Base-by-base conservation (phyloP, 2,888 invertebrate species). In the Osmoderma eremita region DNA sequence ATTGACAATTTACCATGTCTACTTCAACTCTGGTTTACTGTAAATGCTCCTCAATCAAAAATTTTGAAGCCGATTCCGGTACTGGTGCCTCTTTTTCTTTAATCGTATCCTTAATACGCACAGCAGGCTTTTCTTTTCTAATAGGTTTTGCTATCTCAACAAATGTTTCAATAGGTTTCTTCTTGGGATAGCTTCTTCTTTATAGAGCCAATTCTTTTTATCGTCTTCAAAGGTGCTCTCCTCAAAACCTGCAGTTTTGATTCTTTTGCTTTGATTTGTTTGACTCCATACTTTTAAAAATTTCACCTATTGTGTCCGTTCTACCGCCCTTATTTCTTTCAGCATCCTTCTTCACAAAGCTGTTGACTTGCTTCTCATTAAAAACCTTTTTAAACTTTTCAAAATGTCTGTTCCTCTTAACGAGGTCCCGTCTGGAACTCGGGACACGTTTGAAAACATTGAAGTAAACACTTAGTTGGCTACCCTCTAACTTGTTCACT, bases 1-100 rank as follows among this genome's bases (percentile, higher is more conserved):
- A 61, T 65, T 77, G 77, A 10, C 65, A 67, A 5, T 70, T 70
- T 13, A 75, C 73, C 39, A 74, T 65, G 30, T 71, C 71, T n/a
- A 73, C 70, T 66, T 75, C 74, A 6, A 70, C 58, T 22, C 70
- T 66, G 3, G 74, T 71, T 2, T 72, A 67, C 49, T 69, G 58
- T 15, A 72, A 65, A 50, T 72, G 71, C 51, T 70, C 70, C 18
- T 70, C 64, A 1, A 68, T 68, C 12, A 53, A 30, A 3, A 15
- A 45, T 20, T 38, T 49, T 51, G 54, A 17, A 20, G 30, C 15
- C 18, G 10, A 2, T 1, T 50, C 48, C 10, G 20, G 17, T 41
- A 39, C 8, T 50, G 30, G 17, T 3, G 42, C 12, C 30, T 39
- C 18, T 51, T 51, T 41, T n/a, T 48, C 51, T 22, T 58, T 58